Evolutionary conservation across 2,888 invertebrate genomes (phyloP).

Genomic region (Caenorhabditis doughertyi): DNA sequence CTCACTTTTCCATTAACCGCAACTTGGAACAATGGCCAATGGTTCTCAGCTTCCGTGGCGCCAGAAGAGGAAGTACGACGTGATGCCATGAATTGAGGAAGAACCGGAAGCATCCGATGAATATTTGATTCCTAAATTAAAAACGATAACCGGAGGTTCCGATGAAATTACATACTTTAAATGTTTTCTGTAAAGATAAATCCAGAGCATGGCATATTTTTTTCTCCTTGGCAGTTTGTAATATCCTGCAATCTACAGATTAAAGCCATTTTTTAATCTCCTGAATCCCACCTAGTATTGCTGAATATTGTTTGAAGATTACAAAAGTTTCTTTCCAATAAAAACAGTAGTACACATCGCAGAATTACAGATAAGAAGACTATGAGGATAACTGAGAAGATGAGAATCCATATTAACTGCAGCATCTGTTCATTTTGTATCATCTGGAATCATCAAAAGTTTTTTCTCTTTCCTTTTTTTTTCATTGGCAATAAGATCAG

Average conservation of each 20-base stretch:
- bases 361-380: constrained; percentile 7
- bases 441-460: constrained; percentile 35
- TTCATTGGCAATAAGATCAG: neutral
- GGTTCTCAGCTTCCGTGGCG: constrained; percentile 15
- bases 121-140: constrained; percentile 47
- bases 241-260: constrained; percentile 29
- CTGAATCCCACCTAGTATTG: constrained; percentile 45
- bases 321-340: constrained; percentile 48
- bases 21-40: constrained; percentile 64
- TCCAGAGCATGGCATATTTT: constrained; percentile 44
- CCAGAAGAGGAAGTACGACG: neutral
- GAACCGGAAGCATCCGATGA: constrained; percentile 43
- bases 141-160: neutral
- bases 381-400: constrained; percentile 39
- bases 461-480: neutral
- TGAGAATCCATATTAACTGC: constrained; percentile 48
- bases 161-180: constrained; percentile 29
- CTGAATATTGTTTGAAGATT: constrained; percentile 54
- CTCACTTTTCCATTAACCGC: constrained; percentile 63
- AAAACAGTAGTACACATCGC: constrained; percentile 9
- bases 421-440: constrained; percentile 40
- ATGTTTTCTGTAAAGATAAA: constrained; percentile 36
- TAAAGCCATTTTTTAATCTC: neutral
- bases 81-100: constrained; percentile 48
- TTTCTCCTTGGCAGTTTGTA: constrained; percentile 54